Evolutionary conservation across 2,888 invertebrate species (phyloP).

Genomic region (Urechis unicinctus): DNA sequence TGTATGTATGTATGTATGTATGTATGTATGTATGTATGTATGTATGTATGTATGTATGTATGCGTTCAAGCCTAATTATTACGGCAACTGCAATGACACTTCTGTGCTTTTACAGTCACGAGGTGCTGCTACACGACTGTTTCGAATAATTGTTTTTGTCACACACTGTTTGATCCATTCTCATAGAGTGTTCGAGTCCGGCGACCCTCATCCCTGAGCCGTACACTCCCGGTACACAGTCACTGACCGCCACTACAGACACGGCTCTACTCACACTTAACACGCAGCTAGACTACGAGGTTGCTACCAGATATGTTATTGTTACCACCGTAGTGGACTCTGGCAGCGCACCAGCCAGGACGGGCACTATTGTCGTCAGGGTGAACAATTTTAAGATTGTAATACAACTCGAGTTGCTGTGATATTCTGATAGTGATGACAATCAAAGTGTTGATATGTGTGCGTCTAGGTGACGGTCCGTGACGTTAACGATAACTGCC

Average conservation of each 20-base stretch:
- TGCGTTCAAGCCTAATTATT: no score
- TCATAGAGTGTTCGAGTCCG: slow-evolving; percentile 20
- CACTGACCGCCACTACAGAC: slow-evolving; percentile 22
- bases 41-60: no score
- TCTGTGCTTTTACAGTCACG: no score
- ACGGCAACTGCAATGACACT: no score
- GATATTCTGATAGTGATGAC: no score
- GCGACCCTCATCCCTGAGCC: slow-evolving; percentile 21
- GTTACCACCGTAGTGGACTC: slow-evolving; percentile 25
- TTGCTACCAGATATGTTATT: slow-evolving; percentile 22
- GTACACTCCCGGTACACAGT: slow-evolving; percentile 18
- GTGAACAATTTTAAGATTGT: slow-evolving; percentile 21
- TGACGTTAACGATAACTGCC: slow-evolving; percentile 40
- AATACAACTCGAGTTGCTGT: neutral
- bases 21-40: no score
- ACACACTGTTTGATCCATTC: no score
- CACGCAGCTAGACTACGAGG: slow-evolving; percentile 29
- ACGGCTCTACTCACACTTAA: slow-evolving; percentile 23
- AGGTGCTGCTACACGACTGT: no score
- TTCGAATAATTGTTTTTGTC: no score
- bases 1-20: no score
- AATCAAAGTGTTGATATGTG: no score
- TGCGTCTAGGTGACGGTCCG: slow-evolving; percentile 24
- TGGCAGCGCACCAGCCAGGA: slow-evolving; percentile 18
- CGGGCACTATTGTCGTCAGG: slow-evolving; percentile 28